A percentile compares a stretch with the other conserved stretches of the same genome.
These are phyloP conservation scores for Chitala chitala DNA, from an alignment of 2,113 vertebrate species.

Conservation along the genomic window DNA sequence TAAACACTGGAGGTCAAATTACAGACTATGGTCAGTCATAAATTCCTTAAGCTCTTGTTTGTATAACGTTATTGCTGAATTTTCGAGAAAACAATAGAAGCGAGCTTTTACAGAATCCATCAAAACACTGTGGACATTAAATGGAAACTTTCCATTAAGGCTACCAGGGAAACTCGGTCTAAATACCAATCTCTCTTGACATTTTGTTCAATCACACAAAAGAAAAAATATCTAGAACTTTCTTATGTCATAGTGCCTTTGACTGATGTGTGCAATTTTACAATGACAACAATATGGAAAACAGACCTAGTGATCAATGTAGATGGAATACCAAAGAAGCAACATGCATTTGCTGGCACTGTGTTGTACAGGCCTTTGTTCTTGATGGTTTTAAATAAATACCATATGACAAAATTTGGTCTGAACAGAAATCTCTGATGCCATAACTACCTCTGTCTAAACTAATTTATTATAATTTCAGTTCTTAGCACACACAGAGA, in stretches of 20 bases:
- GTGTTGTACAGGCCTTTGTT: slow-evolving; percentile 35
- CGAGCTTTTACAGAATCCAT: no score
- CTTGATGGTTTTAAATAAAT: slow-evolving; percentile 49
- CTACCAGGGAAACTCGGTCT: no score
- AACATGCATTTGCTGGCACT: slow-evolving; percentile 36
- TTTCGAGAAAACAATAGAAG: no score
- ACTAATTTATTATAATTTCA: slow-evolving; percentile 2
- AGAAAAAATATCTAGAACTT: slow-evolving; percentile 40
- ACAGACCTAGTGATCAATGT: slow-evolving; percentile 36
- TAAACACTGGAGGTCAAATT: background rate
- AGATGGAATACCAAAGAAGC: slow-evolving; percentile 35
- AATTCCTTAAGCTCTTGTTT: background rate
- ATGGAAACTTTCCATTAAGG: no score
- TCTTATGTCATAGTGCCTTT: slow-evolving; percentile 45
- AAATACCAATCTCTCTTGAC: slow-evolving; percentile 36
- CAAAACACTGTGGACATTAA: no score
- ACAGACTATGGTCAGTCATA: background rate
- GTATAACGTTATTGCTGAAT: no score
- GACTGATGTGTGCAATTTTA: slow-evolving; percentile 46
- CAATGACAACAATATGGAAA: slow-evolving; percentile 44
- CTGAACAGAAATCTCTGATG: background rate
- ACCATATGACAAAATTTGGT: slow-evolving; percentile 38
- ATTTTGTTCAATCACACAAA: background rate
- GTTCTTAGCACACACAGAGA: background rate
- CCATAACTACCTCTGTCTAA: background rate